phyloP scores from a whole-genome alignment of 2,888 invertebrate species.

The Balanococcus diminutus region DNA sequence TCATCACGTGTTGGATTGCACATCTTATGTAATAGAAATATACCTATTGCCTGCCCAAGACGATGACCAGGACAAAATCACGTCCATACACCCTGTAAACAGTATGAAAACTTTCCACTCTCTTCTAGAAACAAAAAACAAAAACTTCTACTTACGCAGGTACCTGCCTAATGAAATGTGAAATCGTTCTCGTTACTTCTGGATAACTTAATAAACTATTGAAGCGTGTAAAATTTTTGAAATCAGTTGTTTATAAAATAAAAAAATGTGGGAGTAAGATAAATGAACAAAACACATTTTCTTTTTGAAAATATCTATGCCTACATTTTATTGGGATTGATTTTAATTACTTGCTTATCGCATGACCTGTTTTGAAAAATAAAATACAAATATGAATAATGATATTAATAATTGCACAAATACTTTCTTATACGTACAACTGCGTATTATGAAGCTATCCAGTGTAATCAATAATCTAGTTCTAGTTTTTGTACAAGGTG shows the following conservation, averaged over 20 bases:
- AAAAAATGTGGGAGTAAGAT: neutral
- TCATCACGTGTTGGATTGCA: too few relatives aligned
- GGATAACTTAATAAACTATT: neutral
- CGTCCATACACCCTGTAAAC: neutral
- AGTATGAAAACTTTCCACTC: neutral
- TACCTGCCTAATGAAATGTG: neutral
- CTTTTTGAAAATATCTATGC: neutral
- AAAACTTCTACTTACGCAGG: neutral
- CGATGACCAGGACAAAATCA: neutral
- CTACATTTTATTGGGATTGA: neutral
- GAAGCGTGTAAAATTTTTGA: neutral
- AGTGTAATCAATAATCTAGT: neutral
- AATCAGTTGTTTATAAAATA: neutral
- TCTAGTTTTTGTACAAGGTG: too few relatives aligned
- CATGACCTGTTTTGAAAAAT: constrained; percentile 13
- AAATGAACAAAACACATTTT: neutral
- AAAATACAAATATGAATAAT: neutral
- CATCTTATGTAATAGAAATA: too few relatives aligned
- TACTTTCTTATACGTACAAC: too few relatives aligned
- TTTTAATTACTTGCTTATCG: neutral
- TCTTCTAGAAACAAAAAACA: neutral
- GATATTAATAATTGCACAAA: neutral
- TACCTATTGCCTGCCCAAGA: neutral
- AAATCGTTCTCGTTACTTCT: neutral
- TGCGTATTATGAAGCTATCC: neutral